phyloP scores from a whole-genome alignment of 1,140 invertebrate genomes.

The Saccostrea glomerata region DNA sequence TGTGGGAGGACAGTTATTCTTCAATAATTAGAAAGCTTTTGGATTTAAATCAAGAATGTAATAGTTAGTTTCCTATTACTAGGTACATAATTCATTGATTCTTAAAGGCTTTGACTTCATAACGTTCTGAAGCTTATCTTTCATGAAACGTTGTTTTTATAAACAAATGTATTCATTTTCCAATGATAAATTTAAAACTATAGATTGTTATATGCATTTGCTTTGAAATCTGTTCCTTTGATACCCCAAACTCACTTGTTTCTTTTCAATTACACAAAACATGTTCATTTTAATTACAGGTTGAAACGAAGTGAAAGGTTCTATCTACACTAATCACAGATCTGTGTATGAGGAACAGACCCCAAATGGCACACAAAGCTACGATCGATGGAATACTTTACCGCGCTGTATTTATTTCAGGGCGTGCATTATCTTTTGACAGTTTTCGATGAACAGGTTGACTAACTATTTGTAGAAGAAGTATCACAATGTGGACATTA shows the following conservation, averaged over 20 bases:
- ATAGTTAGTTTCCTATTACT: no score
- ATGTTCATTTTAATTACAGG: neutral
- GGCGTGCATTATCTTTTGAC: slow-evolving; percentile 6
- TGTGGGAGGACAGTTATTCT: no score
- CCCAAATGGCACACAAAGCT: slow-evolving; percentile 9
- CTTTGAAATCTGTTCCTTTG: neutral
- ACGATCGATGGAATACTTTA: slow-evolving; percentile 11
- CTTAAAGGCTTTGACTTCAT: no score
- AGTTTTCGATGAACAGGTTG: slow-evolving; percentile 28
- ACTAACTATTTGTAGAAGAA: neutral
- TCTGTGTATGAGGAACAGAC: neutral
- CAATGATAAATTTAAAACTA: neutral
- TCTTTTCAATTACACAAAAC: neutral
- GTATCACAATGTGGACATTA: neutral
- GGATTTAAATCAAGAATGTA: no score
- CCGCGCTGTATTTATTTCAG: neutral
- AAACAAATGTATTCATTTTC: neutral
- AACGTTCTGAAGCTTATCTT: no score
- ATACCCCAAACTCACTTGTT: neutral
- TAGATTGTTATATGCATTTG: neutral
- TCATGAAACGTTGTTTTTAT: neutral
- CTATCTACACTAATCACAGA: neutral
- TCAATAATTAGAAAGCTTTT: no score
- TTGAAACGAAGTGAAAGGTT: neutral
- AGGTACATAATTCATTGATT: no score